Evolutionary conservation across 1,140 invertebrate genomes (phyloP).

Genomic region (Drosophila chauvacae): DNA sequence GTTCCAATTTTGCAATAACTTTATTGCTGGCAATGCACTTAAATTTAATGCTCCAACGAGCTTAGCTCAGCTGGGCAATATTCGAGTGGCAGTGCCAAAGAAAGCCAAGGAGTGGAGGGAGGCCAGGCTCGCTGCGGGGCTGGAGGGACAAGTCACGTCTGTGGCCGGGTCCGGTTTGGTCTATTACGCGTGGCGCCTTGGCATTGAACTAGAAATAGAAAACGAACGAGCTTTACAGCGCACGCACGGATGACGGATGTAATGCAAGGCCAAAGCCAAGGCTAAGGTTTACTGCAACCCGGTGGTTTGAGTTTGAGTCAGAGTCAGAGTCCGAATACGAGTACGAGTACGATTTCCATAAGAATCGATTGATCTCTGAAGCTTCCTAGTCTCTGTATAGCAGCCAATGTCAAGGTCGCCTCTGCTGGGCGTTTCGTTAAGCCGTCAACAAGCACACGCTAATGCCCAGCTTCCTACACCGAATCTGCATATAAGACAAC

Average conservation of each 20-base stretch:
- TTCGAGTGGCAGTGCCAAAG: slow-evolving; percentile 17
- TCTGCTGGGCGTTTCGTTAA: slow-evolving; percentile 13
- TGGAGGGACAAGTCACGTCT: slow-evolving; percentile 42
- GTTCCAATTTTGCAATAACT: slow-evolving; percentile 12
- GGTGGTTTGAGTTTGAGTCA: neutral
- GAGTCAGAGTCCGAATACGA: too few species aligned
- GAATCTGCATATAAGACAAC: slow-evolving; percentile 29
- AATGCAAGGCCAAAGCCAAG: slow-evolving; percentile 25
- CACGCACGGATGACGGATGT: slow-evolving; percentile 33
- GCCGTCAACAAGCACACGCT: slow-evolving; percentile 24
- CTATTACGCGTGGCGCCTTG: slow-evolving; percentile 34
- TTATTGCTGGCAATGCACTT: slow-evolving; percentile 10
- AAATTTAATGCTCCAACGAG: slow-evolving; percentile 49
- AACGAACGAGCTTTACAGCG: slow-evolving; percentile 25
- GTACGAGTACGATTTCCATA: slow-evolving; percentile 1
- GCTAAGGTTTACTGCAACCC: neutral
- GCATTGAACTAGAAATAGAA: slow-evolving; percentile 47
- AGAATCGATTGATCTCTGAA: neutral
- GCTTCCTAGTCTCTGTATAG: slow-evolving; percentile 10
- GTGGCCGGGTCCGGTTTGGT: slow-evolving; percentile 23
- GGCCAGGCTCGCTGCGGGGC: neutral
- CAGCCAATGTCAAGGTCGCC: slow-evolving; percentile 23
- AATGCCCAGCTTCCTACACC: slow-evolving; percentile 19
- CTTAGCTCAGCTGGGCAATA: too few species aligned
- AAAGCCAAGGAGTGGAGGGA: slow-evolving; percentile 40